phyloP scores from a whole-genome alignment of 2,113 vertebrate species.

The Xiphophorus maculatus region DNA sequence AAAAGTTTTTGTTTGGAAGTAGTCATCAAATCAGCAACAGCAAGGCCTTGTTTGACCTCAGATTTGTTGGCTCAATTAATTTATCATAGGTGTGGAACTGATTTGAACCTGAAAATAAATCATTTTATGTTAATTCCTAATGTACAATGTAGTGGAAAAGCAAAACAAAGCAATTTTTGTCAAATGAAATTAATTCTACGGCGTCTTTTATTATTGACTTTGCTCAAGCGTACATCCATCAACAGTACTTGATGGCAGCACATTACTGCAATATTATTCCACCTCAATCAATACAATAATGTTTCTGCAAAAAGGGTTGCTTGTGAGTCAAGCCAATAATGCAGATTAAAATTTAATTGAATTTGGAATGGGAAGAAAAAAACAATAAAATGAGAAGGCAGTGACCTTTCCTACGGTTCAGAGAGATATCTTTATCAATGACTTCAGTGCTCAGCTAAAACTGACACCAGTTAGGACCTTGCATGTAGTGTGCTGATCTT shows the following conservation, averaged over 20 bases:
- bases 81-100: background rate
- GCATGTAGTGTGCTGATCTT: slow-evolving; percentile 18
- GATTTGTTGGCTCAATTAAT: background rate
- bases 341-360: slow-evolving; percentile 50
- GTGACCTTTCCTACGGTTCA: slow-evolving; percentile 56
- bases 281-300: slow-evolving; percentile 47
- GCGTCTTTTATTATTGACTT: slow-evolving; percentile 18
- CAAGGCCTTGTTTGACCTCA: background rate
- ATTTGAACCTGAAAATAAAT: background rate
- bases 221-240: slow-evolving; percentile 11
- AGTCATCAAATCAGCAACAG: background rate
- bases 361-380: slow-evolving; percentile 31
- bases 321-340: slow-evolving; percentile 35
- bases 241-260: slow-evolving; percentile 20
- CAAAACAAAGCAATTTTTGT: background rate
- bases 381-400: slow-evolving; percentile 30
- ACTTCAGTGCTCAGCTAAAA: slow-evolving; percentile 41
- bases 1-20: background rate
- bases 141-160: background rate
- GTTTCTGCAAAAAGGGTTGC: slow-evolving; percentile 26
- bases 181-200: background rate
- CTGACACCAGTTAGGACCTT: slow-evolving; percentile 15
- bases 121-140: background rate
- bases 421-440: slow-evolving; percentile 59
- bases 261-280: slow-evolving; percentile 28